Evolutionary conservation across 2,797 vertebrate genomes (phyloP).

Genomic region (Coracias cyanogaster): DNA sequence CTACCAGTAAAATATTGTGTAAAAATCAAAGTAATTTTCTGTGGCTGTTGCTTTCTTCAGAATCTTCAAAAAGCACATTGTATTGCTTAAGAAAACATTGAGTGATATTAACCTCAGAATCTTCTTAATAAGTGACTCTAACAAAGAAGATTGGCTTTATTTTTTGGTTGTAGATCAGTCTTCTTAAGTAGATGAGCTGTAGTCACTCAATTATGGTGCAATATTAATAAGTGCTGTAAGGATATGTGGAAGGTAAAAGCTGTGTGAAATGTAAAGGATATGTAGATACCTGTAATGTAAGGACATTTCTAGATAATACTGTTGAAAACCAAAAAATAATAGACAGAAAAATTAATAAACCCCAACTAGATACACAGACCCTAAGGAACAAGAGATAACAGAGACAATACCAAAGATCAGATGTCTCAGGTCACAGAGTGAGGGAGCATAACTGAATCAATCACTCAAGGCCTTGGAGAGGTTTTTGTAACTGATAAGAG

Average conservation of each 20-base stretch:
- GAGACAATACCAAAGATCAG: neutral
- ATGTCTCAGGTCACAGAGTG: neutral
- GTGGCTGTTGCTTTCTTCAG: neutral
- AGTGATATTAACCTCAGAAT: neutral
- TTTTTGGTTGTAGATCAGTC: neutral
- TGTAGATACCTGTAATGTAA: neutral
- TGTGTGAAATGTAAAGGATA: neutral
- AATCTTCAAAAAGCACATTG: neutral
- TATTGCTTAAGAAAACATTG: neutral
- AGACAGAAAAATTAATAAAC: neutral
- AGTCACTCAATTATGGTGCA: neutral
- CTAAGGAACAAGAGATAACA: neutral
- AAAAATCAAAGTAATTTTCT: constrained; percentile 8
- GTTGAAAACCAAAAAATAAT: neutral
- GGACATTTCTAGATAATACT: neutral
- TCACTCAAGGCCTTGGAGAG: neutral
- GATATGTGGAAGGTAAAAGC: neutral
- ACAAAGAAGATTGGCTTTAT: neutral
- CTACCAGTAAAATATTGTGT: neutral
- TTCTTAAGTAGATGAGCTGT: neutral
- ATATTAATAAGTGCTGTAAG: neutral
- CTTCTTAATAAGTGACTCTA: neutral
- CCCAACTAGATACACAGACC: neutral
- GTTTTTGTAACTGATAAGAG: neutral
- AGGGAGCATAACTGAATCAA: neutral